A percentile compares a stretch with the other conserved stretches of the same genome.
These are phyloP conservation scores for Synanthedon myopaeformis DNA, from an alignment of 2,888 invertebrate genomes.

Conservation along the genomic window DNA sequence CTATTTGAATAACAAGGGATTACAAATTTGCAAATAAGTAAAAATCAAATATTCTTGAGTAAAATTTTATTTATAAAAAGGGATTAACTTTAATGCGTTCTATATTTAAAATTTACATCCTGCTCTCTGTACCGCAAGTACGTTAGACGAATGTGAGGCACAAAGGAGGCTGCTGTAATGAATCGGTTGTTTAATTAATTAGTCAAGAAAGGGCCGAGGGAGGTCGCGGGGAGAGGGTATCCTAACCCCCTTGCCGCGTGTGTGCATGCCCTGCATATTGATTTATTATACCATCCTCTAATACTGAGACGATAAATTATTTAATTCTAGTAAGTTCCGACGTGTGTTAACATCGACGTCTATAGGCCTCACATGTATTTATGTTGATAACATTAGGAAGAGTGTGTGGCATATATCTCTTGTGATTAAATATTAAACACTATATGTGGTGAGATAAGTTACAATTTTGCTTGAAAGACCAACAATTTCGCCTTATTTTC, in stretches of 20 bases:
- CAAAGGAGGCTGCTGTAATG: slow-evolving; percentile 73
- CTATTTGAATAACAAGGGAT: no score
- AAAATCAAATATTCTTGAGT: no score
- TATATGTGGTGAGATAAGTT: no score
- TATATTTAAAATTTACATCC: slow-evolving; percentile 5
- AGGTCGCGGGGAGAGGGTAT: slow-evolving; percentile 12
- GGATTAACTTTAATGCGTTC: not conserved
- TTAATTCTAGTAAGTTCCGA: slow-evolving; percentile 62
- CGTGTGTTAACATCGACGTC: slow-evolving; percentile 33
- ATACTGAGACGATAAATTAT: slow-evolving; percentile 59
- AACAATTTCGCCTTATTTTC: no score
- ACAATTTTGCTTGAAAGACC: no score
- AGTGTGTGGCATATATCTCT: not conserved
- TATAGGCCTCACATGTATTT: slow-evolving; percentile 6
- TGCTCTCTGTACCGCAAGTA: slow-evolving; percentile 39
- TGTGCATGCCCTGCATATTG: slow-evolving; percentile 69
- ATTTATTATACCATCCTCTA: slow-evolving; percentile 60
- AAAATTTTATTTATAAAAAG: no score
- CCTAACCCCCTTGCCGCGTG: slow-evolving; percentile 24
- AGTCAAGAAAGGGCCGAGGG: slow-evolving; percentile 66
- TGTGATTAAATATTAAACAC: no score
- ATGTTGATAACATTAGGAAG: not conserved
- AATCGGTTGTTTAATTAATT: slow-evolving; percentile 84
- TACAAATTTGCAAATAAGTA: no score
- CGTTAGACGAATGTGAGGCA: slow-evolving; percentile 65